Conservation (phyloP, 2,113 vertebrate genomes). For the Clarias batrachus region DNA sequence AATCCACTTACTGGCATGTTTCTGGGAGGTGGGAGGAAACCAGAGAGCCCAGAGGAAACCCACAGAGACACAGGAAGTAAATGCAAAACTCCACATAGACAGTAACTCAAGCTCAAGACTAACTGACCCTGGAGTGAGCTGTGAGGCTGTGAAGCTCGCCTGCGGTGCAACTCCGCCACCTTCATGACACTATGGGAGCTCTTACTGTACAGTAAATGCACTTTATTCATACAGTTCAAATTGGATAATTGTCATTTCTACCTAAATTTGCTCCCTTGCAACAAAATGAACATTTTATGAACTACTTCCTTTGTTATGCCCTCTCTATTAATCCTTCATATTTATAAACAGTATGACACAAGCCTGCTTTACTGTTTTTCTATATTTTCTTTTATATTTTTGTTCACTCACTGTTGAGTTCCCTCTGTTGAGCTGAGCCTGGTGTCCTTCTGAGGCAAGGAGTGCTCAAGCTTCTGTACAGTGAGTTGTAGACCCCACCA, state of each 20-base stretch:
- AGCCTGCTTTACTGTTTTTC: background rate
- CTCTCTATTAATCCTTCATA: background rate
- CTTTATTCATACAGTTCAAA: background rate
- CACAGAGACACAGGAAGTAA: background rate
- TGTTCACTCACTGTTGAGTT: constrained; percentile 36
- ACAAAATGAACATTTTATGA: background rate
- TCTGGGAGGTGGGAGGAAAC: background rate
- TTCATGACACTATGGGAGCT: background rate
- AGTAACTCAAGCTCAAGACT: background rate
- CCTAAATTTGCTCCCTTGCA: background rate
- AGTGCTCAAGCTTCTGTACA: constrained; percentile 29
- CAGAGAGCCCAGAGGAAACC: background rate
- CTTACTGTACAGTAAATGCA: background rate
- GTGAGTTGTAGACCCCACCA: background rate
- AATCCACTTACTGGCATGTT: background rate
- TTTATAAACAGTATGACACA: background rate
- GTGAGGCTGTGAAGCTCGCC: background rate
- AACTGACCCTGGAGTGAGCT: background rate
- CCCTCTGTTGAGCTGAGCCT: constrained; percentile 22
- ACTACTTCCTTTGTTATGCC: background rate
- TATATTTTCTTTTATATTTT: background rate
- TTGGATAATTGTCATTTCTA: background rate
- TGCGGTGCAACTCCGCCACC: background rate
- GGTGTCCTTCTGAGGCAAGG: constrained; percentile 34
- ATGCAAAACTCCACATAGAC: background rate